phyloP scores from a whole-genome alignment of 2,113 vertebrate species.

The Sterrhoptilus dennistouni region DNA sequence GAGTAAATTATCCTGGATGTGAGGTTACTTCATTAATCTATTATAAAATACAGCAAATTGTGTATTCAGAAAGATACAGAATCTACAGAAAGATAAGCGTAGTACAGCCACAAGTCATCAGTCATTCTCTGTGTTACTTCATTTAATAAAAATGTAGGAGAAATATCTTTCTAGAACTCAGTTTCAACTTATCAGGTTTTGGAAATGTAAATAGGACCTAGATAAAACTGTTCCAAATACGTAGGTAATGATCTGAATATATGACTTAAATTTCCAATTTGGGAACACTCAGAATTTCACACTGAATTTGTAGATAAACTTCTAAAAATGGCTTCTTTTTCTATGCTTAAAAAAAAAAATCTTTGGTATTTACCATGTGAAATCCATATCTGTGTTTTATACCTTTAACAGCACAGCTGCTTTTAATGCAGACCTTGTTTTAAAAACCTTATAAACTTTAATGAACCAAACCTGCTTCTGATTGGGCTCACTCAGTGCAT shows the following conservation, averaged over 20 bases:
- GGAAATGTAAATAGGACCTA: background rate
- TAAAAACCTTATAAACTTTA: background rate
- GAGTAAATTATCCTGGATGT: background rate
- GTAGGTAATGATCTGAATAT: background rate
- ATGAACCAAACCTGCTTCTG: background rate
- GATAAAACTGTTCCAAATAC: background rate
- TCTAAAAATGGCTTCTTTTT: background rate
- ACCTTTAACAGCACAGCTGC: background rate
- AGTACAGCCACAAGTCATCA: background rate
- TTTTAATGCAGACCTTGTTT: background rate
- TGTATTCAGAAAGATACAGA: background rate
- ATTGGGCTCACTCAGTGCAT: background rate
- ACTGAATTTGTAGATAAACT: background rate
- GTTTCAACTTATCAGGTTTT: background rate
- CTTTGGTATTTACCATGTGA: background rate
- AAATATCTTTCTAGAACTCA: background rate
- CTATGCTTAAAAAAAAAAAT: background rate
- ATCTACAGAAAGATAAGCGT: background rate
- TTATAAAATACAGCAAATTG: background rate
- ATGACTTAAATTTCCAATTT: background rate
- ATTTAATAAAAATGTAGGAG: background rate
- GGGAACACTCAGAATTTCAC: background rate
- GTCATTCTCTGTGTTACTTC: background rate
- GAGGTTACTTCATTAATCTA: background rate
- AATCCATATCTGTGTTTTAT: background rate